A percentile compares a stretch with the other conserved stretches of the same genome.
phyloP scores from a whole-genome alignment of 2,888 invertebrate species.

The Drosophila kanekoi region DNA sequence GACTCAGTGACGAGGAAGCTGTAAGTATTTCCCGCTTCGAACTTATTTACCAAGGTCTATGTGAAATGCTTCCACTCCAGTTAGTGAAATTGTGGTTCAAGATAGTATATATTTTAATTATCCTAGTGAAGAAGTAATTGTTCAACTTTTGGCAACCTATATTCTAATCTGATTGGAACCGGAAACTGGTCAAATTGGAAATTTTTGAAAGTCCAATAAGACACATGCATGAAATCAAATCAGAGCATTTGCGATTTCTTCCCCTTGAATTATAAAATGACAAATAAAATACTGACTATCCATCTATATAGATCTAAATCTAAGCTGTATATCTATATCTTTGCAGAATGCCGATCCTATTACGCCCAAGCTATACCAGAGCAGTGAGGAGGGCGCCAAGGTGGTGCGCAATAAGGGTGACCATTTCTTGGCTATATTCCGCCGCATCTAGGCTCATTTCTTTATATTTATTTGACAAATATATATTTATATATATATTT shows the following conservation, averaged over 20 bases:
- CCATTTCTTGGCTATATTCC: slow-evolving; percentile 96
- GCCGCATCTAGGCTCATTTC: slow-evolving; percentile 85
- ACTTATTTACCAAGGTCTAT: too few species aligned
- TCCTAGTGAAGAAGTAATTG: too few species aligned
- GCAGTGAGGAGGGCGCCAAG: slow-evolving; percentile 99
- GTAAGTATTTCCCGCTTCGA: slow-evolving; percentile 85
- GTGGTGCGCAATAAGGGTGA: slow-evolving; percentile 97
- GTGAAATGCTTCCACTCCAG: too few species aligned
- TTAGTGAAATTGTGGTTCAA: too few species aligned
- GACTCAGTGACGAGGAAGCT: slow-evolving; percentile 90
- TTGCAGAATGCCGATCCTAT: slow-evolving; percentile 90
- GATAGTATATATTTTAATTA: too few species aligned
- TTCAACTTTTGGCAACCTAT: too few species aligned
- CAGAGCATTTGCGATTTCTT: too few species aligned
- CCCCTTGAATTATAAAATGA: too few species aligned
- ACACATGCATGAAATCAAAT: too few species aligned
- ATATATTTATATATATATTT: slow-evolving; percentile 25
- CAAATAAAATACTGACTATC: not conserved
- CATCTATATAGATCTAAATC: not conserved
- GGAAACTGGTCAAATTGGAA: too few species aligned
- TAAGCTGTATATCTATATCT: not conserved
- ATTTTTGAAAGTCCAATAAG: too few species aligned
- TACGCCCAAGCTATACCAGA: slow-evolving; percentile 94
- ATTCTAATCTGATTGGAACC: too few species aligned
- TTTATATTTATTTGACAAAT: slow-evolving; percentile 18